These are phyloP conservation scores for Limulus polyphemus DNA, from an alignment of 2,888 invertebrate species.

Conservation along the genomic window DNA sequence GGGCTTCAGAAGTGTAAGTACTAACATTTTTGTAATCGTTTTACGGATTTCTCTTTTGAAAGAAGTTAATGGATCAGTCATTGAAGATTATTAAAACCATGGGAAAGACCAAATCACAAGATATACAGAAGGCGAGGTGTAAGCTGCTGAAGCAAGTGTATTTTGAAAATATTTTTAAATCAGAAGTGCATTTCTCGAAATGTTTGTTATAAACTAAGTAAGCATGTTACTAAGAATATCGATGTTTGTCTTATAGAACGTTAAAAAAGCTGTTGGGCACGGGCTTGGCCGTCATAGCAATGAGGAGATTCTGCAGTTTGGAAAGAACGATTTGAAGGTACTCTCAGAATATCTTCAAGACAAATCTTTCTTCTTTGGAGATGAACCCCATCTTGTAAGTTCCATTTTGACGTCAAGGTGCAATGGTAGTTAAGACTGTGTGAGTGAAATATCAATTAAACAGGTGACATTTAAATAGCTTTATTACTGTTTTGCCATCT, in stretches of 20 bases:
- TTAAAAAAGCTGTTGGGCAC: slow-evolving; percentile 81
- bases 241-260: slow-evolving; percentile 55
- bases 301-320: slow-evolving; percentile 81
- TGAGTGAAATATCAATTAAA: no score
- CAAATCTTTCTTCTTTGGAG: slow-evolving; percentile 90
- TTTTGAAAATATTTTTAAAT: no score
- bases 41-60: no score
- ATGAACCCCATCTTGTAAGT: slow-evolving; percentile 77
- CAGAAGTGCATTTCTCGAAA: background rate
- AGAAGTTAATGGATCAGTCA: no score
- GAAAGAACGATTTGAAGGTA: slow-evolving; percentile 78
- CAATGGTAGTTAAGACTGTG: no score
- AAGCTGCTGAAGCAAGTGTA: no score
- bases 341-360: slow-evolving; percentile 79
- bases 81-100: no score
- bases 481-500: no score
- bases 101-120: no score
- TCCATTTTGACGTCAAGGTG: no score
- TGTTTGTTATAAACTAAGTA: background rate
- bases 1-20: slow-evolving; percentile 38
- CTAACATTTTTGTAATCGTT: background rate
- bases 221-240: background rate
- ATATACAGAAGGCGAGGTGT: no score
- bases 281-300: slow-evolving; percentile 84
- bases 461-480: no score